These are phyloP conservation scores for Poeciliopsis occidentalis DNA, from an alignment of 2,113 vertebrate genomes.

Conservation along the genomic window DNA sequence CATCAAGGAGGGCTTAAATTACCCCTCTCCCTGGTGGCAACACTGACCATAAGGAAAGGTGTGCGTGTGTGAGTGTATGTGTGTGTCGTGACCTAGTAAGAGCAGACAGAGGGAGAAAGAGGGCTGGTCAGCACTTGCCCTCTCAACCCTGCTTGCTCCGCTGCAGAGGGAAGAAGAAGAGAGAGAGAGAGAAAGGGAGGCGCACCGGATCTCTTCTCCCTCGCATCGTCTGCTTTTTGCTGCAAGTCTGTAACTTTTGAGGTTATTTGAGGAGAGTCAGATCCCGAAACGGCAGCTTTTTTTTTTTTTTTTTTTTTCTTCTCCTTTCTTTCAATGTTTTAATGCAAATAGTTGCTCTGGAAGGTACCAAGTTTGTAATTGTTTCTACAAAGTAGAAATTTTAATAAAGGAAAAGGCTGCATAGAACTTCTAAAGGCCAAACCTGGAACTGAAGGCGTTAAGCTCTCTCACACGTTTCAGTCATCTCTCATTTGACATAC, in stretches of 20 bases:
- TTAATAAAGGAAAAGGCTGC: not conserved
- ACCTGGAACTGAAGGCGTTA: not conserved
- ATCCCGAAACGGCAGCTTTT: not conserved
- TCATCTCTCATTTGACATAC: no score
- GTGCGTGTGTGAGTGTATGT: constrained; percentile 65
- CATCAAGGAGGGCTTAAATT: constrained; percentile 96
- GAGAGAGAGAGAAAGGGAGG: constrained; percentile 2
- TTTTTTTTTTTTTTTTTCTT: constrained; percentile 9
- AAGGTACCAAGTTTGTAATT: not conserved
- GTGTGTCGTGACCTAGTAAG: constrained; percentile 79
- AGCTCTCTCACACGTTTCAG: no score
- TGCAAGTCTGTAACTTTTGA: constrained; percentile 58
- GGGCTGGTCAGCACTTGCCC: constrained; percentile 87
- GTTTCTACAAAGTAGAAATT: no score
- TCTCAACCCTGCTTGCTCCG: constrained; percentile 82
- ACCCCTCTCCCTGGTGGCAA: constrained; percentile 90
- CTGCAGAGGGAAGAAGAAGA: constrained; percentile 55
- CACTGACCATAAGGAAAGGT: constrained; percentile 76
- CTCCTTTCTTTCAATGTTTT: constrained; percentile 13
- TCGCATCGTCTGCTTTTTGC: constrained; percentile 50
- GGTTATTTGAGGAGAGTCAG: constrained; percentile 58
- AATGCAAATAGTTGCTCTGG: constrained; percentile 32
- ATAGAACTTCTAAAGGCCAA: not conserved
- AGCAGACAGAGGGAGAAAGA: constrained; percentile 84
- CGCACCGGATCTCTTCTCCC: constrained; percentile 50